A percentile compares a stretch with the other conserved stretches of the same genome.
These are phyloP conservation scores for mouse (Mus musculus) DNA, from an alignment of 2,113 vertebrate species.

Conservation along the genomic window DNA sequence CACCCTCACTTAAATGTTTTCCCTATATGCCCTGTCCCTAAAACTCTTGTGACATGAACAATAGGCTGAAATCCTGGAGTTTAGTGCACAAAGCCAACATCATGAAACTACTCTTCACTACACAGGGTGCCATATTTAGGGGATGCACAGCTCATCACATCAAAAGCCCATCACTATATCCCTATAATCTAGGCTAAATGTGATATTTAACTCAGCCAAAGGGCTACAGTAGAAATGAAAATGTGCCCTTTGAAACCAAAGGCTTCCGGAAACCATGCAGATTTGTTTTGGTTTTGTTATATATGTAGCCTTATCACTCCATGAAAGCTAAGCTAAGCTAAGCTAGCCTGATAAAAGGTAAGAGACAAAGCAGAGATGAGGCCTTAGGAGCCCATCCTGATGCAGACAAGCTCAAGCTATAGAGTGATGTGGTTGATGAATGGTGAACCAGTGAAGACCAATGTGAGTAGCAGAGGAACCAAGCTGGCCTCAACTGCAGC, in stretches of 20 bases:
- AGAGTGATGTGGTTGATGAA: background rate
- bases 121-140: background rate
- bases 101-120: background rate
- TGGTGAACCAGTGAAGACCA: background rate
- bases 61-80: background rate
- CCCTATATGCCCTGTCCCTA: background rate
- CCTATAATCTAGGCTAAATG: background rate
- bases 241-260: background rate
- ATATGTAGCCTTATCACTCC: background rate
- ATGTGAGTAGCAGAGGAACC: background rate
- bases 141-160: background rate
- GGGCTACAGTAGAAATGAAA: background rate
- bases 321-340: background rate
- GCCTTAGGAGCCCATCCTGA: background rate
- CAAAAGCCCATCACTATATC: background rate
- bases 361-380: background rate
- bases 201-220: background rate
- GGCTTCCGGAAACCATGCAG: background rate
- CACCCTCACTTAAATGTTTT: background rate
- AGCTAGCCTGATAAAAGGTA: background rate
- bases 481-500: background rate
- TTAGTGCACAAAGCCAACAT: background rate
- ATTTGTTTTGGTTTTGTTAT: background rate
- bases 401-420: no score
- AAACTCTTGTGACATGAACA: background rate